Conservation (phyloP, 2,113 vertebrate genomes). For the Felis catus region DNA sequence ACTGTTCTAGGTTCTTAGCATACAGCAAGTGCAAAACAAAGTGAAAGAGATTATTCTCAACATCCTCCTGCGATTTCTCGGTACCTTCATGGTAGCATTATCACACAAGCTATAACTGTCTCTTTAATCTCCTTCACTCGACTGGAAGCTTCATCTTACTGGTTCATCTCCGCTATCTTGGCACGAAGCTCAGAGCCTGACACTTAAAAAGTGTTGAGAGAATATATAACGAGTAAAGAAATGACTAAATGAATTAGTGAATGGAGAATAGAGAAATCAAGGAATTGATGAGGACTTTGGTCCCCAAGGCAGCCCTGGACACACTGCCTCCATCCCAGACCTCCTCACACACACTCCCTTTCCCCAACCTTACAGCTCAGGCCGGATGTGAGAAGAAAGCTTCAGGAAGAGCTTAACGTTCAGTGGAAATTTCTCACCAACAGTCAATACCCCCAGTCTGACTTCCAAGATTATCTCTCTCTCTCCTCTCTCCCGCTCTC, state of each 20-base stretch:
- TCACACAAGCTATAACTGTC: background rate
- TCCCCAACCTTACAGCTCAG: background rate
- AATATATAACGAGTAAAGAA: background rate
- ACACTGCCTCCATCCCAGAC: no score
- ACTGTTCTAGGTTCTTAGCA: background rate
- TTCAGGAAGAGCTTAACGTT: background rate
- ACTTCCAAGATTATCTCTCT: slow-evolving; percentile 14
- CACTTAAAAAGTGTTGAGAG: background rate
- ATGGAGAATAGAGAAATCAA: background rate
- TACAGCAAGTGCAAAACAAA: background rate
- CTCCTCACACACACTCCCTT: background rate
- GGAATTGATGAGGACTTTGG: background rate
- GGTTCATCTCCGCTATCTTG: background rate
- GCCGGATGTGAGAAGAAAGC: background rate
- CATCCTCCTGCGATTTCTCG: background rate
- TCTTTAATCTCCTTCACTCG: background rate
- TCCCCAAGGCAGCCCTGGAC: background rate
- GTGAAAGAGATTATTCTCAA: background rate
- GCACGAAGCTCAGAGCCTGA: background rate
- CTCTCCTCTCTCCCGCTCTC: background rate
- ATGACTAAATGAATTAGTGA: background rate
- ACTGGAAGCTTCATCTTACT: background rate
- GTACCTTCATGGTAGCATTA: background rate
- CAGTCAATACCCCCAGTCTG: background rate
- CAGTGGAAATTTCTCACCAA: slow-evolving; percentile 48